A percentile compares a stretch with the other conserved stretches of the same genome.
Conservation (phyloP, 1,140 invertebrate genomes). For the Penaeus indicus region DNA sequence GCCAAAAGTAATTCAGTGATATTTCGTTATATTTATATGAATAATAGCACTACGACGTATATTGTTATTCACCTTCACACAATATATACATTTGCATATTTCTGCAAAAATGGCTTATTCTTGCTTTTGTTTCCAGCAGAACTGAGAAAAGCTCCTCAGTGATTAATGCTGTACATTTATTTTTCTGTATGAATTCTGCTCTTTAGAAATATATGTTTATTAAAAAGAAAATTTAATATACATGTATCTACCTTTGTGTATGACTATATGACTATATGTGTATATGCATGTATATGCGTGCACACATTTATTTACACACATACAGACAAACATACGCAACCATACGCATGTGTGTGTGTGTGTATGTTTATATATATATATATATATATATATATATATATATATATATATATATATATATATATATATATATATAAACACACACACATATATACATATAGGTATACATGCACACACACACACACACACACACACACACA, state of each 20-base stretch:
- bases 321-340: too few species aligned
- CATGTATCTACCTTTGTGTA: background rate
- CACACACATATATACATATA: background rate
- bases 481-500: background rate
- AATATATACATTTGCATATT: too few species aligned
- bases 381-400: background rate
- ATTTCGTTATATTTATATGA: too few species aligned
- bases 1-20: too few species aligned
- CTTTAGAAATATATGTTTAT: background rate
- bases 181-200: background rate
- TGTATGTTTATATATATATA: background rate
- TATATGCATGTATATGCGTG: background rate
- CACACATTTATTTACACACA: background rate
- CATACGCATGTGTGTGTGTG: background rate
- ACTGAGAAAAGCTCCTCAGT: too few species aligned
- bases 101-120: too few species aligned
- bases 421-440: slow-evolving; percentile 4
- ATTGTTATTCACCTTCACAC: too few species aligned
- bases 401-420: slow-evolving; percentile 17
- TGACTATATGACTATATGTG: background rate
- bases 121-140: too few species aligned
- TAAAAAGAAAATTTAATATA: too few species aligned
- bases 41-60: too few species aligned
- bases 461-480: slow-evolving; percentile 4
- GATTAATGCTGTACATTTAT: too few species aligned